Percentiles rank a stretch among this genome's conserved stretches.
phyloP scores from a whole-genome alignment of 2,113 vertebrate species.

The Embiotoca jacksoni region DNA sequence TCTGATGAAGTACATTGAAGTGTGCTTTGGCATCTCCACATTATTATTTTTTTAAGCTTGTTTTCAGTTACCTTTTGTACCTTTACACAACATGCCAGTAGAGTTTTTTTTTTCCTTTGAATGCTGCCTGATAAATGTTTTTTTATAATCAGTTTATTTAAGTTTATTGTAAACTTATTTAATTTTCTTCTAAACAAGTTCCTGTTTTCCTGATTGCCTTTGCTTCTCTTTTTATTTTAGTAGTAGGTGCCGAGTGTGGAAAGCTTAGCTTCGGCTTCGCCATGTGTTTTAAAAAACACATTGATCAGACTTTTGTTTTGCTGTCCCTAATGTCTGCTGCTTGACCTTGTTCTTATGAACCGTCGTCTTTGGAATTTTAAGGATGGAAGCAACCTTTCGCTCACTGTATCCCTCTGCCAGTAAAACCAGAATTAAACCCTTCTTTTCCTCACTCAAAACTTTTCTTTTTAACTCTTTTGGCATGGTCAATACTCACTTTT shows the following conservation, averaged over 20 bases:
- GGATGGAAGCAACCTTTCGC: too few species aligned
- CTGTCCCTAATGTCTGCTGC: too few species aligned
- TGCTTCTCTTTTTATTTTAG: conserved; percentile 23
- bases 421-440: too few species aligned
- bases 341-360: too few species aligned
- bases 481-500: too few species aligned
- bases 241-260: conserved; percentile 3
- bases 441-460: too few species aligned
- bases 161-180: background rate
- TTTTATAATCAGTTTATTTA: background rate
- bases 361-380: too few species aligned
- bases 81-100: background rate
- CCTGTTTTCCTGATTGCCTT: background rate
- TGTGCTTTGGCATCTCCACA: conserved; percentile 13
- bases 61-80: background rate
- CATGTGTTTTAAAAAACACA: conserved; percentile 14
- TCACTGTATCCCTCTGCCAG: too few species aligned
- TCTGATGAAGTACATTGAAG: conserved; percentile 28
- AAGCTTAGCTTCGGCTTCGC: background rate
- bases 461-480: too few species aligned
- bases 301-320: conserved; percentile 5
- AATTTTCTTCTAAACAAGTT: background rate
- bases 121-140: background rate
- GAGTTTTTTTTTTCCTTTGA: background rate
- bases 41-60: background rate